Evolutionary conservation across 2,113 vertebrate genomes (phyloP).

Genomic region (Tragelaphus strepsiceros): DNA sequence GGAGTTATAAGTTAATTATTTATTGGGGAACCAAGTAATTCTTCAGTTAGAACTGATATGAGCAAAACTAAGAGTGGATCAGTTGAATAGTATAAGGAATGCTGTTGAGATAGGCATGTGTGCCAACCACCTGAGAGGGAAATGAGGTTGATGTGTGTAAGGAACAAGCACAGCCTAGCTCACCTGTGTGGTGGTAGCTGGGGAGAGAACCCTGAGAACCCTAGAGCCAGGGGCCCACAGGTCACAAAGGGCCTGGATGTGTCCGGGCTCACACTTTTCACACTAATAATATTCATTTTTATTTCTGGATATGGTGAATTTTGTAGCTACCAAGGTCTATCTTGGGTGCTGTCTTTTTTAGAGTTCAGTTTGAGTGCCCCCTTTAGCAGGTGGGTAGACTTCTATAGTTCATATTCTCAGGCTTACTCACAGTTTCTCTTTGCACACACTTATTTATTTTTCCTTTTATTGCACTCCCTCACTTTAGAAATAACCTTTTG

Average conservation of each 20-base stretch:
- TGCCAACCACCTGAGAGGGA: not conserved
- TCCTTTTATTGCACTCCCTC: not conserved
- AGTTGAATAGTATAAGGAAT: not conserved
- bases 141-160: not conserved
- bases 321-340: not conserved
- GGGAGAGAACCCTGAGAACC: not conserved
- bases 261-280: not conserved
- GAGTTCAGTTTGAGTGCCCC: not conserved
- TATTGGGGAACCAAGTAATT: not conserved
- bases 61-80: not conserved
- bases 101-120: not conserved
- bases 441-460: not conserved
- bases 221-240: not conserved
- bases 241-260: fast-evolving
- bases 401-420: not conserved
- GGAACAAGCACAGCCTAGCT: not conserved
- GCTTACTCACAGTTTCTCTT: not conserved
- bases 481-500: not conserved
- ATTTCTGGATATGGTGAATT: not conserved
- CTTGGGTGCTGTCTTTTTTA: not conserved
- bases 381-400: not conserved
- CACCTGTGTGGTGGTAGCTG: fast-evolving
- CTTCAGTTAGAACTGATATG: not conserved
- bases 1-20: not conserved
- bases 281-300: not conserved